Evolutionary conservation across 2,888 invertebrate species (phyloP), one percentile per base, ranked within the genome.

Genomic region (Pocota personata): DNA sequence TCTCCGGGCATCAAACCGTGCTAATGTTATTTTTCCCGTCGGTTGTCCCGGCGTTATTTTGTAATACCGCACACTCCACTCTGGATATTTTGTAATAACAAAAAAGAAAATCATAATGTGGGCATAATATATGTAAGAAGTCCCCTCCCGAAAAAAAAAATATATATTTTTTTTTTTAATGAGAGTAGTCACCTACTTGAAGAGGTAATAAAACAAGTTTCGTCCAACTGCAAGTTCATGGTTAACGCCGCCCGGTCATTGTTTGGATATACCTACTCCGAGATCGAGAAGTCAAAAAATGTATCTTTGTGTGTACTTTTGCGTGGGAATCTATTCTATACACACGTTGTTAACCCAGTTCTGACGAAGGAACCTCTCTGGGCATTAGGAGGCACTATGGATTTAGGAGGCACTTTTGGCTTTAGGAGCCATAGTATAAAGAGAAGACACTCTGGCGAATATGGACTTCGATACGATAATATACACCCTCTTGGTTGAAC

Each of bases 311-410:
- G 30, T 37, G 14, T 24, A 43, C 16, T 55, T 43, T 57, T 76
- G 67, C 21, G 67, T 76, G 76, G 76, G 66, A 76, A 76, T 30
- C 57, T 40, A 2, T 32, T 32, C 50, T 10, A 32, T 16, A n/a
- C 10, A 35, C 10, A 19, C 40, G 62, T 48, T 62, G 40, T 78
- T 78, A 78, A 78, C 77, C 77, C 32, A 78, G 60, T 60, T 71
- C 16, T 60, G 21, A 5, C n/a, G 16, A 73, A 52, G 16, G 50
- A 35, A 6, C 32, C 32, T 43, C 24, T 62, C 19, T 27, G 6
- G 37, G 10, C 66, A 30, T 30, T 55, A 55, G 27, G 4, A 24
- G 40, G 40, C 40, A n/a, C 40, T 14, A 14, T 35, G 35, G 12
- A 2, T 35, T 35, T 10, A 58, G 21, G n/a, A 30, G 30, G 6